These are phyloP conservation scores for Chloromyia formosa DNA, from an alignment of 2,888 invertebrate genomes.

Conservation along the genomic window DNA sequence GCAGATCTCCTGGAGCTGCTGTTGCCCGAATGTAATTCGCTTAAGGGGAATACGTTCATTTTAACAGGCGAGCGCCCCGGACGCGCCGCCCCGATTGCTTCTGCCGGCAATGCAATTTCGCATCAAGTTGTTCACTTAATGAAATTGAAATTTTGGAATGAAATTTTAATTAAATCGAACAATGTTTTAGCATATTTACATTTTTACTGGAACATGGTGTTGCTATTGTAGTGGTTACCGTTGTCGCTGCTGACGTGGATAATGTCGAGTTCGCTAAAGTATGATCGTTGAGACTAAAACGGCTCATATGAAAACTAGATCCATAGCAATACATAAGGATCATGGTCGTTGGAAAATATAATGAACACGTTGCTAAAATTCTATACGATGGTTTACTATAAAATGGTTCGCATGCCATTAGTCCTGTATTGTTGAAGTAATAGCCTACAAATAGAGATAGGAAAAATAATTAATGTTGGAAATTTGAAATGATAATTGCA, in stretches of 20 bases:
- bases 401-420: constrained; percentile 89
- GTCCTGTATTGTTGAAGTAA: constrained; percentile 86
- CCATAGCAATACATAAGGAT: constrained; percentile 92
- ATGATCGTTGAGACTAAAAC: constrained; percentile 69
- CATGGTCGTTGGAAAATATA: constrained; percentile 92
- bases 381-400: constrained; percentile 77
- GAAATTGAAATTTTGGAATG: too few relatives aligned
- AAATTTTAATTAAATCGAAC: too few relatives aligned
- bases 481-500: too few relatives aligned
- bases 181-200: not conserved
- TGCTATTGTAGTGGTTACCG: constrained; percentile 45
- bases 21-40: too few relatives aligned
- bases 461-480: not conserved
- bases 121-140: too few relatives aligned
- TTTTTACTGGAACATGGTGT: constrained; percentile 47
- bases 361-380: constrained; percentile 85
- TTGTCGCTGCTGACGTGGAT: constrained; percentile 50
- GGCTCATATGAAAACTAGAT: constrained; percentile 88
- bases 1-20: too few relatives aligned
- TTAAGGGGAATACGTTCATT: too few relatives aligned
- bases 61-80: too few relatives aligned
- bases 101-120: too few relatives aligned
- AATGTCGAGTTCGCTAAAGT: constrained; percentile 63
- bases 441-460: constrained; percentile 67
- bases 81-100: too few relatives aligned